Base-by-base conservation (phyloP, 2,888 invertebrate species). In the Pheosia tremula region DNA sequence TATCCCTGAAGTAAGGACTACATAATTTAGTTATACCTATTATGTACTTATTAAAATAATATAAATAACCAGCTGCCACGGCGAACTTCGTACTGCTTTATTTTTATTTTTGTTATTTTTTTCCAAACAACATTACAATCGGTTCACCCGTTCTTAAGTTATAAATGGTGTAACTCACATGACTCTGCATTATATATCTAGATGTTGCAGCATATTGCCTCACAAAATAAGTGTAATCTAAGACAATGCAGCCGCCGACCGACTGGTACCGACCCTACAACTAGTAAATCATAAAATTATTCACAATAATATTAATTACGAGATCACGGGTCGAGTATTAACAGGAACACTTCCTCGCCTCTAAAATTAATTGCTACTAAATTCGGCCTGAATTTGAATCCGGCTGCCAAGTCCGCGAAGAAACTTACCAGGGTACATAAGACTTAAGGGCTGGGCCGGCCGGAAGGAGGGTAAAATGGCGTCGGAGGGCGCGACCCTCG, bases 291-390 rank as follows among this genome's bases (percentile, higher is more conserved):
- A 82, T 71, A 74, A 83, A 86, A 86, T 86, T 85, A 86, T 84
- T 83, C 82, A 80, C 83, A 83, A 86, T 85, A 85, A 82, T 88
- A 87, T 87, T 90, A 90, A 91, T 89, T 88, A 86, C 88, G 81
- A 85, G 87, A 86, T 86, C 86, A 83, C 82, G 84, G 88, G 83
- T 81, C 84, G 80, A 79, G 81, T 83, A 85, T 85, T 82, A 85
- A 88, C 83, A 83, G 83, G 85, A 88, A 90, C 87, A 89, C 87
- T 91, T 91, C 86, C 90, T 87, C 83, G 85, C 77, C 85, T 89
- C 85, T 83, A 38, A 91, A 93, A 93, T 93, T 93, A 93, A 93
- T 93, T 93, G 93, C 93, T 93, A 93, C 93, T 93, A 93, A 93
- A 93, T 93, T 93, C 90, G 91, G 88, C 88, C 91, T 91, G 71